Percentiles rank a stretch among this genome's conserved stretches.
phyloP scores from a whole-genome alignment of 2,888 invertebrate genomes.

The Aphidius colemani region DNA sequence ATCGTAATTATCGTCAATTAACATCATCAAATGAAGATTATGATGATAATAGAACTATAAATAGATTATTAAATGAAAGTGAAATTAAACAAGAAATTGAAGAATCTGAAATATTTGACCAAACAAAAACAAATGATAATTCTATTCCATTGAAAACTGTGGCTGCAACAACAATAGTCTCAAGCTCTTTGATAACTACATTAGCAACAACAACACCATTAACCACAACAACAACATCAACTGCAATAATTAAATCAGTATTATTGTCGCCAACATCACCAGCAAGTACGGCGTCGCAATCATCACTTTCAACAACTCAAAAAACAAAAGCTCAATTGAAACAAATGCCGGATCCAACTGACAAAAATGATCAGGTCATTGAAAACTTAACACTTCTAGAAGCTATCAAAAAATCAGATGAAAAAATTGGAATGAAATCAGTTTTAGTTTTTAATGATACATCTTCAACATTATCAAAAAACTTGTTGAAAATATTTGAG shows the following conservation, averaged over 20 bases:
- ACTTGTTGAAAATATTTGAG: constrained; percentile 8
- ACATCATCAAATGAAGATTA: background rate
- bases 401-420: background rate
- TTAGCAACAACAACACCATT: background rate
- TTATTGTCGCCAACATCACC: constrained; percentile 4
- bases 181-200: background rate
- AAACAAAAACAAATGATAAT: background rate
- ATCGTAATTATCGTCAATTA: constrained; percentile 16
- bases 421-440: background rate
- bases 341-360: constrained; percentile 40
- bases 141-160: no score
- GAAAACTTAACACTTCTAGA: background rate
- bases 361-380: background rate
- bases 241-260: background rate
- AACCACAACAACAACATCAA: background rate
- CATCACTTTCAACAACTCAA: constrained; percentile 27
- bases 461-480: background rate
- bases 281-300: constrained; percentile 1
- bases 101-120: background rate
- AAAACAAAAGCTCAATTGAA: constrained; percentile 51
- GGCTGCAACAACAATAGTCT: no score
- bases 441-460: background rate
- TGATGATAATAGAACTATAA: constrained; percentile 14
- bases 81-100: constrained; percentile 45
- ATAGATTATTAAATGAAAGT: constrained; percentile 36